These are phyloP conservation scores for Festucalex cinctus DNA, from an alignment of 2,113 vertebrate species.

Conservation along the genomic window DNA sequence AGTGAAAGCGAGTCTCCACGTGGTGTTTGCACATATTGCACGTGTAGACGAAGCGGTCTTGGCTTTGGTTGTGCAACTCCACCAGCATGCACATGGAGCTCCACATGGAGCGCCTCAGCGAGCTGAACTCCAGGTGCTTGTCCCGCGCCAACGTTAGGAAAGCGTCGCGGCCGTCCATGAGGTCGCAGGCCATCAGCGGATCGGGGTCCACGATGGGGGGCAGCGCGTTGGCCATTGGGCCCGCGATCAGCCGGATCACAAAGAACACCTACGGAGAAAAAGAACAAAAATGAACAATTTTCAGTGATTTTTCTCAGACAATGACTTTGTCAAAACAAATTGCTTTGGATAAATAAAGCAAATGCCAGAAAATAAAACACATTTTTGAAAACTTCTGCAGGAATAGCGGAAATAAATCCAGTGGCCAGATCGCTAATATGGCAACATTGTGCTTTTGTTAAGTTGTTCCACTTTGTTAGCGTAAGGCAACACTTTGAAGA, in stretches of 20 bases:
- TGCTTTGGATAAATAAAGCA: too few species aligned
- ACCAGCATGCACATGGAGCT: conserved; percentile 98
- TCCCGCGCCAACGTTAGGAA: conserved; percentile 95
- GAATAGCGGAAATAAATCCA: too few species aligned
- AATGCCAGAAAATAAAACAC: too few species aligned
- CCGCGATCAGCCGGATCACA: conserved; percentile 91
- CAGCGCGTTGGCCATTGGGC: conserved; percentile 87
- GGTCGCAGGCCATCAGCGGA: conserved; percentile 91
- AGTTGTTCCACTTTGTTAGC: too few species aligned
- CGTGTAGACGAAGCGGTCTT: conserved; percentile 97
- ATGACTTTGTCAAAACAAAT: too few species aligned
- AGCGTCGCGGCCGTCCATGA: conserved; percentile 97
- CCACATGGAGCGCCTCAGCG: conserved; percentile 89
- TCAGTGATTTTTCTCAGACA: too few species aligned
- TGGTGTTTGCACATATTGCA: conserved; percentile 98
- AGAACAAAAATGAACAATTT: background rate
- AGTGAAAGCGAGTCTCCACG: conserved; percentile 97
- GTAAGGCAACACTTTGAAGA: too few species aligned
- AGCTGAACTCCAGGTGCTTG: conserved; percentile 97
- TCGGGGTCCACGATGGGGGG: conserved; percentile 90
- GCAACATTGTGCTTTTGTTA: too few species aligned
- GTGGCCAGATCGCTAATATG: too few species aligned
- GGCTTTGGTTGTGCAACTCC: conserved; percentile 95
- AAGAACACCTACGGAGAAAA: conserved; percentile 85
- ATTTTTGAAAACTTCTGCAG: too few species aligned